Percentiles rank a stretch among this genome's conserved stretches.
Conservation (phyloP, 2,113 vertebrate genomes). For the Pyrgilauda ruficollis region DNA sequence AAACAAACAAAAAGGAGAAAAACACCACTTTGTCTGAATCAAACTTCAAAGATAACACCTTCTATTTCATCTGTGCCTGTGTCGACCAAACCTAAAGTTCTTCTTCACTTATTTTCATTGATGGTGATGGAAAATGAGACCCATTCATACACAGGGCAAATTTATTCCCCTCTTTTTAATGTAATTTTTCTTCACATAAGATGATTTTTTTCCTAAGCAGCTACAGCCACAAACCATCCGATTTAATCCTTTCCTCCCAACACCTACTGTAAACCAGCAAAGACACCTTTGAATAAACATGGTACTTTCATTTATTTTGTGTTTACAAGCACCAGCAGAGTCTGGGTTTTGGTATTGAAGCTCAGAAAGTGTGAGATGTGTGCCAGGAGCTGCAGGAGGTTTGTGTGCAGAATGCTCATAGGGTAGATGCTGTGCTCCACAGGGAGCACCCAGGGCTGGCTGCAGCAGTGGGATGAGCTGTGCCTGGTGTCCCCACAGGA, state of each 20-base stretch:
- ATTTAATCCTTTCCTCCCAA: background rate
- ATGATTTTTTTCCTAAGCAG: background rate
- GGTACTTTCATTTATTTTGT: background rate
- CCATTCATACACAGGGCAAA: accelerated
- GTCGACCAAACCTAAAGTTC: background rate
- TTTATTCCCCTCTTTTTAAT: background rate
- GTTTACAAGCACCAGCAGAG: background rate
- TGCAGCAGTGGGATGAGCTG: accelerated
- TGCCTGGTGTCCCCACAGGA: background rate
- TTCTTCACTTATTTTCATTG: background rate
- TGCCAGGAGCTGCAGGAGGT: accelerated
- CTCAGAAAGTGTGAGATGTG: accelerated
- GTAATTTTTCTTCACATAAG: background rate
- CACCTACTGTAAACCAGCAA: background rate
- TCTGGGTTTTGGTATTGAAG: background rate
- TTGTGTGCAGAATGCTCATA: accelerated
- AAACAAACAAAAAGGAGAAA: background rate
- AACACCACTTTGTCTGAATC: background rate
- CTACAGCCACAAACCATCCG: background rate
- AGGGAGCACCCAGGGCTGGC: background rate
- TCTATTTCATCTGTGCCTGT: background rate
- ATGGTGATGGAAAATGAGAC: background rate
- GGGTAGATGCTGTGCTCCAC: background rate
- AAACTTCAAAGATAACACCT: background rate
- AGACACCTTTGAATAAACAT: background rate